Evolutionary conservation across 2,888 invertebrate genomes (phyloP).

Genomic region (Polia nebulosa): DNA sequence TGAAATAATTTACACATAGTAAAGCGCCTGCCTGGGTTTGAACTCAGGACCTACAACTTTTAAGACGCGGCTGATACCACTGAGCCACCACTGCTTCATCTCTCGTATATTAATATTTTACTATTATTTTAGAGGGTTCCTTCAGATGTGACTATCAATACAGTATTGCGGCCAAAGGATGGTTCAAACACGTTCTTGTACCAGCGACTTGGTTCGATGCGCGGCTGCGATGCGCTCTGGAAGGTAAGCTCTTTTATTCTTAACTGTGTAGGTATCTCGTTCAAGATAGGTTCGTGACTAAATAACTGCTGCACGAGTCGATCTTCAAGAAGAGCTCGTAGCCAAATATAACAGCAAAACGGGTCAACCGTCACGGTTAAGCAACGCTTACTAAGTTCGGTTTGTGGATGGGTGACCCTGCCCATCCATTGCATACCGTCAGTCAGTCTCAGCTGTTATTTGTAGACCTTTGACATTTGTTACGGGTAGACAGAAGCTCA

Average conservation of each 20-base stretch:
- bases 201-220: slow-evolving; percentile 43
- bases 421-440: too few relatives aligned
- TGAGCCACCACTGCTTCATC: too few relatives aligned
- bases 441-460: too few relatives aligned
- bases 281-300: background rate
- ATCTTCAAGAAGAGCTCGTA: background rate
- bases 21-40: too few relatives aligned
- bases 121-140: slow-evolving; percentile 16
- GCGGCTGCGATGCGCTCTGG: slow-evolving; percentile 34
- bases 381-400: too few relatives aligned
- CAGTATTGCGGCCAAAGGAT: slow-evolving; percentile 18
- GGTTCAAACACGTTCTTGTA: slow-evolving; percentile 37
- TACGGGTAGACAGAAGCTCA: background rate
- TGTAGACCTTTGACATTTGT: background rate
- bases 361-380: too few relatives aligned
- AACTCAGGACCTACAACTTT: too few relatives aligned
- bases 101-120: background rate
- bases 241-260: slow-evolving; percentile 35
- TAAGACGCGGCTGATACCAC: too few relatives aligned
- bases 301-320: background rate
- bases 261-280: too few relatives aligned
- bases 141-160: slow-evolving; percentile 48
- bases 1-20: too few relatives aligned
- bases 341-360: too few relatives aligned
- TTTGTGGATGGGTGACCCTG: background rate